These are phyloP conservation scores for Carlito syrichta DNA, from an alignment of 2,113 vertebrate genomes.

Conservation along the genomic window DNA sequence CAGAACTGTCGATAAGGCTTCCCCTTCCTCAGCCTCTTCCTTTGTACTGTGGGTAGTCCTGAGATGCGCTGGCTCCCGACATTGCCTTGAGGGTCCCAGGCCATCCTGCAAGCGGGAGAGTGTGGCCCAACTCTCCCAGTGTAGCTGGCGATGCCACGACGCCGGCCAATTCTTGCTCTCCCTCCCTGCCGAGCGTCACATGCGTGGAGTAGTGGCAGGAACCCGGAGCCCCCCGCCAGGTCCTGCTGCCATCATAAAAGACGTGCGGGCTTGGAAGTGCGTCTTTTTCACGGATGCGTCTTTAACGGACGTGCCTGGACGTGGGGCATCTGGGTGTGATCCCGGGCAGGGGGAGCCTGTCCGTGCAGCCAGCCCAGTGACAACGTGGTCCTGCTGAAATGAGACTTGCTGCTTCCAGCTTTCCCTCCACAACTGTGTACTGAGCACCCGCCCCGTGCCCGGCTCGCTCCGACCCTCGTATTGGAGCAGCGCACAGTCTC, in stretches of 20 bases:
- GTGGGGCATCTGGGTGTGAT: too few species aligned
- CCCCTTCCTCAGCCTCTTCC: background rate
- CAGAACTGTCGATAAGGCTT: background rate
- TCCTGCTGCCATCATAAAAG: background rate
- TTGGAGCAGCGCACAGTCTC: background rate
- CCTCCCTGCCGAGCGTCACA: background rate
- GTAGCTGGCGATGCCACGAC: background rate
- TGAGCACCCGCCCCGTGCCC: background rate
- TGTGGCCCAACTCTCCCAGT: background rate
- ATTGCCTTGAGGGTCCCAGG: background rate
- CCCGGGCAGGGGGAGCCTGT: background rate
- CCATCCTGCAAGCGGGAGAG: background rate
- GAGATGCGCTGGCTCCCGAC: background rate
- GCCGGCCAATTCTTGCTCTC: background rate
- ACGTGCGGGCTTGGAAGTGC: background rate
- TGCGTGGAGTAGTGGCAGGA: fast-evolving
- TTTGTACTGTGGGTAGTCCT: background rate
- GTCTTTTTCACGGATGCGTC: background rate
- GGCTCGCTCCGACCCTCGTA: background rate
- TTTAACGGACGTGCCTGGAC: background rate
- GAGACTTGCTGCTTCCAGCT: background rate
- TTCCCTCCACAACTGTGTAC: background rate
- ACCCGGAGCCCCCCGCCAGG: background rate
- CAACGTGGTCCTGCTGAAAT: background rate
- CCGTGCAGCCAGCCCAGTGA: background rate